A percentile compares a stretch with the other conserved stretches of the same genome.
Conservation (phyloP, 2,797 vertebrate genomes). For the Sarcophilus harrisii region DNA sequence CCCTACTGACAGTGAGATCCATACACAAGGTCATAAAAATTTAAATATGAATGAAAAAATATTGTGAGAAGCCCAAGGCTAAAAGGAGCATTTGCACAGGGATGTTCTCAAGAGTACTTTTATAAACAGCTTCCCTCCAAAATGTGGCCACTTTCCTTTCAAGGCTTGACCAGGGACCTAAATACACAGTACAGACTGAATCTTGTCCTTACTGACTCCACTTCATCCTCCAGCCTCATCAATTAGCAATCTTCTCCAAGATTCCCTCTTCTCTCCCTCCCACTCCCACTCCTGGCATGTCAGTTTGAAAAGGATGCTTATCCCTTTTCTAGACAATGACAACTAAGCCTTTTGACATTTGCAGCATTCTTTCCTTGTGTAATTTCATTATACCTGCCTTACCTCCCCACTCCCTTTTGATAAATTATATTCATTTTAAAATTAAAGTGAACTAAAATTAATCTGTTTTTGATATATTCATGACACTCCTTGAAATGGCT, state of each 20-base stretch:
- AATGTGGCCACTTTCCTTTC: background rate
- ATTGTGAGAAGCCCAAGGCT: conserved; percentile 37
- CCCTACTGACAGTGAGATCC: background rate
- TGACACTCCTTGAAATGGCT: conserved; percentile 33
- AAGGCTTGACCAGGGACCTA: background rate
- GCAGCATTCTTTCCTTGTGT: conserved; percentile 6
- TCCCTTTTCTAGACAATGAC: conserved; percentile 25
- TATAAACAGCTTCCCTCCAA: background rate
- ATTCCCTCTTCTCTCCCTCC: fast-evolving
- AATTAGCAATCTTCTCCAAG: background rate
- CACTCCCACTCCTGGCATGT: background rate
- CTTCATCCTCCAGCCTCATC: background rate
- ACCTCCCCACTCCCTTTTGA: conserved; percentile 4
- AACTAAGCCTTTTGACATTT: conserved; percentile 35
- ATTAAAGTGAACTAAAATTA: conserved; percentile 33
- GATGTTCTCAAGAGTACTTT: conserved; percentile 12
- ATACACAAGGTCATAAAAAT: background rate
- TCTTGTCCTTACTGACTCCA: background rate
- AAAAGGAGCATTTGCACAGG: background rate
- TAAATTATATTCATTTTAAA: conserved; percentile 27
- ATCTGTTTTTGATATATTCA: conserved; percentile 53
- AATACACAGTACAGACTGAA: background rate
- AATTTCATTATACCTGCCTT: conserved; percentile 9
- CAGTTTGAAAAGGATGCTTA: conserved; percentile 22
- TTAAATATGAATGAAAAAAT: background rate